Evolutionary conservation across 2,113 vertebrate species (phyloP).

Genomic region (Holacanthus passer): DNA sequence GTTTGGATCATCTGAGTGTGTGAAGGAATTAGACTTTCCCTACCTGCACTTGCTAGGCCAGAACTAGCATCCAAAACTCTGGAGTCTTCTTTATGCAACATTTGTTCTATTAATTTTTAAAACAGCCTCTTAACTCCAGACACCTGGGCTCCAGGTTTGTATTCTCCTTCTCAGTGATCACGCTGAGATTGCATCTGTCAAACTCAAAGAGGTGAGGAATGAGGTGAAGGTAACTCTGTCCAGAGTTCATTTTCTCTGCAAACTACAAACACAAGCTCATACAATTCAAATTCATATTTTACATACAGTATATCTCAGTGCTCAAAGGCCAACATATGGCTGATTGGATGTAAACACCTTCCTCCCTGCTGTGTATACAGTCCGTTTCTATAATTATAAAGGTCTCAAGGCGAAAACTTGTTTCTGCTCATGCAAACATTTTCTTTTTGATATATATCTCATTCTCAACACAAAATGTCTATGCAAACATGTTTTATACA

Average conservation of each 20-base stretch:
- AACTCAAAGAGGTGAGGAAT: constrained; percentile 43
- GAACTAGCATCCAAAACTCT: constrained; percentile 8
- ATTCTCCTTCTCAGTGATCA: constrained; percentile 49
- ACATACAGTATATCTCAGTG: not conserved
- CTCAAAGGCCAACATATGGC: not conserved
- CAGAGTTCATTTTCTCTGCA: constrained; percentile 39
- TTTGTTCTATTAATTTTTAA: constrained; percentile 61
- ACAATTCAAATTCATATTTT: constrained; percentile 36
- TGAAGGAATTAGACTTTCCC: constrained; percentile 1
- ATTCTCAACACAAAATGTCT: not conserved
- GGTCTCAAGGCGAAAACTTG: not conserved
- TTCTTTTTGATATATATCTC: not conserved
- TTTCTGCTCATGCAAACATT: constrained; percentile 20
- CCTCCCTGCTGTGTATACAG: not conserved
- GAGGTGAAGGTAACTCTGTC: constrained; percentile 3
- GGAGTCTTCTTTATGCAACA: constrained; percentile 33
- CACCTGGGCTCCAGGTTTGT: constrained; percentile 51
- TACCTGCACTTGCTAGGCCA: not conserved
- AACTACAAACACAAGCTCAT: constrained; percentile 19
- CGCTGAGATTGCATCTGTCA: constrained; percentile 61
- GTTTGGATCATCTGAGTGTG: constrained; percentile 11
- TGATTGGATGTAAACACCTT: constrained; percentile 6
- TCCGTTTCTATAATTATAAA: not conserved
- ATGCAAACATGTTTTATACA: not conserved
- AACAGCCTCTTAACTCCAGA: constrained; percentile 44